Evolutionary conservation across 2,888 invertebrate genomes (phyloP), one percentile per base, ranked within the genome.

Genomic region (Artemia sinica): DNA sequence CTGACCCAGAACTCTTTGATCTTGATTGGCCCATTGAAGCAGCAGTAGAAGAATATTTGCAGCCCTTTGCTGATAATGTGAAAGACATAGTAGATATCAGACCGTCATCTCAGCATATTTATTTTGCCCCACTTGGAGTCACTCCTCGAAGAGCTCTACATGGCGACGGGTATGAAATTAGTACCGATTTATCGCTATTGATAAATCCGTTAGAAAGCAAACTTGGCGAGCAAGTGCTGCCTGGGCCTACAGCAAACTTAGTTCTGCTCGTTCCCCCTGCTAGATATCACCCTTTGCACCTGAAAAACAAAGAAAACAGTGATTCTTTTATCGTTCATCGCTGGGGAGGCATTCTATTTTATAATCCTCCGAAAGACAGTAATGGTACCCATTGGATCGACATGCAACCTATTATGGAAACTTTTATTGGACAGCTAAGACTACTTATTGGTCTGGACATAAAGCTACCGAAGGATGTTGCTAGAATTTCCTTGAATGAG

Each of bases 141-240:
- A 58, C 63, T 18, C 63, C 63, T 28, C n/a, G 28, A 58, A n/a
- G 10, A n/a, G n/a, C 63, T 18, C 63, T 10, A 58, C 14, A 58
- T 58, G 63, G 63, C n/a, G 28, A 58, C 28, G 63, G 63, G 63
- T 58, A 58, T 28, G n/a, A 58, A n/a, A 28, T 58, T n/a, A 58
- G 28, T n/a, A 28, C n/a, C 63, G 63, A 58, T 58, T 18, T 58
- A 58, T 28, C 63, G 8, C 63, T 58, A 2, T 18, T 58, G 63
- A 28, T 58, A 58, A 58, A 58, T 28, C 63, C 63, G 28, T 10
- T 58, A 28, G 63, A 58, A 58, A 58, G 63, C 28, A 58, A 28
- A 58, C 63, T 58, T 10, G 63, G 63, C 8, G 58, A n/a, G n/a
- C 58, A 58, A 58, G 58, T 58, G 58, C 14, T 58, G 8, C 58